Conservation (phyloP, 2,888 invertebrate genomes). For the Acrobasis suavella region DNA sequence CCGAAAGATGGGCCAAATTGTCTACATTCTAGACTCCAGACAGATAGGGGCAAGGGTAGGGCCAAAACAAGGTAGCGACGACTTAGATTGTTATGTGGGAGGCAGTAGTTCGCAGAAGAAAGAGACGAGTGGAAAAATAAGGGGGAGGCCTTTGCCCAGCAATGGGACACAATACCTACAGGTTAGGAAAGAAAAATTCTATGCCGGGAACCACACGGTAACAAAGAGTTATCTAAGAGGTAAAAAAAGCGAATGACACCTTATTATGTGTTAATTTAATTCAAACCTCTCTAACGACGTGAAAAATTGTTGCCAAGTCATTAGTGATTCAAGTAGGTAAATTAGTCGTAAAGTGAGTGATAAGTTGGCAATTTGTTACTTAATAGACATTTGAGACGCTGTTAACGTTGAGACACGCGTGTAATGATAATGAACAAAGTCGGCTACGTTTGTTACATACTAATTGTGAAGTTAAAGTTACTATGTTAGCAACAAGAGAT, state of each 20-base stretch:
- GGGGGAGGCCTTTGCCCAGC: too few species aligned
- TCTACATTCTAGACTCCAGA: too few species aligned
- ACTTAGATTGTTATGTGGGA: too few species aligned
- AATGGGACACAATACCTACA: too few species aligned
- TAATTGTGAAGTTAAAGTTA: background rate
- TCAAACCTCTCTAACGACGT: background rate
- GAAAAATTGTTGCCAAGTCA: background rate
- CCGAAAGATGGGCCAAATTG: too few species aligned
- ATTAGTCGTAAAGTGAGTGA: background rate
- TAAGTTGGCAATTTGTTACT: background rate
- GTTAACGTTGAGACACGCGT: background rate
- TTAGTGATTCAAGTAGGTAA: background rate
- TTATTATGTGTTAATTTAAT: background rate
- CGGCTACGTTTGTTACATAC: background rate
- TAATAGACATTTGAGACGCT: background rate
- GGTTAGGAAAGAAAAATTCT: too few species aligned
- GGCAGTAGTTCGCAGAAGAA: too few species aligned
- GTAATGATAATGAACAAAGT: background rate
- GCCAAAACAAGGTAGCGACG: too few species aligned
- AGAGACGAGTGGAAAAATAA: too few species aligned
- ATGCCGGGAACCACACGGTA: background rate
- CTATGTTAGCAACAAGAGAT: background rate
- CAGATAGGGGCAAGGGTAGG: too few species aligned
- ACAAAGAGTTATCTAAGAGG: too few species aligned
- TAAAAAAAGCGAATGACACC: background rate